Conservation (phyloP, 2,888 invertebrate genomes). For the Xiphydria camelus region DNA sequence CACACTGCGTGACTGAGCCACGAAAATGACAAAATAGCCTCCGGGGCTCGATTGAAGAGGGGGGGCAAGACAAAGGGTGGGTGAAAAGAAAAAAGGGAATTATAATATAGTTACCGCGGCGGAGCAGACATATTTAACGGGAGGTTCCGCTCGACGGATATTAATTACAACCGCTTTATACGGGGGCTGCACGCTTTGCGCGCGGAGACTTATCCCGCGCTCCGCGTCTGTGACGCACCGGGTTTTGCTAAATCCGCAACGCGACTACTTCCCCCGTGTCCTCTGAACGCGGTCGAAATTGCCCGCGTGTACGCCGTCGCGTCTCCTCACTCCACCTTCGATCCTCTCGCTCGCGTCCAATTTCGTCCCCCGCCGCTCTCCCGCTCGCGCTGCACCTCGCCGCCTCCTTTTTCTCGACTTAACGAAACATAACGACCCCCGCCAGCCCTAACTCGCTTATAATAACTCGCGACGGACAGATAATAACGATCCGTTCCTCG, state of each 20-base stretch:
- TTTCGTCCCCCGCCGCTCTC: too few relatives aligned
- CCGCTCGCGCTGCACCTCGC: not conserved
- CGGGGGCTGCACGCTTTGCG: too few relatives aligned
- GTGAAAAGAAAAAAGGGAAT: slow-evolving; percentile 8
- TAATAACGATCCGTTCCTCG: slow-evolving; percentile 42
- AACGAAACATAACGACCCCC: slow-evolving; percentile 26
- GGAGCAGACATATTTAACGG: slow-evolving; percentile 14
- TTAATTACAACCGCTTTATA: slow-evolving; percentile 2
- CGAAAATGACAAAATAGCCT: slow-evolving; percentile 38
- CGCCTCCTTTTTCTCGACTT: slow-evolving; percentile 1
- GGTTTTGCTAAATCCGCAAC: too few relatives aligned
- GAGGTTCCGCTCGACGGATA: slow-evolving; percentile 3
- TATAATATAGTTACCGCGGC: slow-evolving; percentile 16
- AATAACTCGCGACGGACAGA: slow-evolving; percentile 40
- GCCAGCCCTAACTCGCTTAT: slow-evolving; percentile 46
- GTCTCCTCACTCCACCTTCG: too few relatives aligned
- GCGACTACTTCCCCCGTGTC: too few relatives aligned
- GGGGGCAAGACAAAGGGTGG: slow-evolving; percentile 2
- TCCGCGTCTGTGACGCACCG: too few relatives aligned
- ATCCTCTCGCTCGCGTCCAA: too few relatives aligned
- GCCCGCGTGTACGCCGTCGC: too few relatives aligned
- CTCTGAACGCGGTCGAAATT: too few relatives aligned
- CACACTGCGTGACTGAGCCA: slow-evolving; percentile 36
- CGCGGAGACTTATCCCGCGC: too few relatives aligned
- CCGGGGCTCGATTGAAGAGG: slow-evolving; percentile 1